Evolutionary conservation across 2,888 invertebrate species (phyloP).

Genomic region (Leptarthrus brevirostris): DNA sequence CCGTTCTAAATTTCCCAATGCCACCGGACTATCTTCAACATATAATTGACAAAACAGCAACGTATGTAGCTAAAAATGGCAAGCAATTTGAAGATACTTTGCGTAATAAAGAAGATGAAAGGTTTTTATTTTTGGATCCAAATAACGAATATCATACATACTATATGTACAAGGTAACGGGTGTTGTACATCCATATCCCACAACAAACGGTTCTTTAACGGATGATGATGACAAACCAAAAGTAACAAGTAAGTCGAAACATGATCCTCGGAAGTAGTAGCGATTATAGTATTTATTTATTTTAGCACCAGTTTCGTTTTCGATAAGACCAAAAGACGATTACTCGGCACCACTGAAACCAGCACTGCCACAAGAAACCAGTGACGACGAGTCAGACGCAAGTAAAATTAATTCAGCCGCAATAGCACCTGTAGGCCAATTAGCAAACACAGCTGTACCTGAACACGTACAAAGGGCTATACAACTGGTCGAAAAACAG

Average conservation of each 20-base stretch:
- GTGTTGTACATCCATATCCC: conserved; percentile 57
- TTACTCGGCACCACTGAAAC: conserved; percentile 75
- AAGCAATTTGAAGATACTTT: conserved; percentile 91
- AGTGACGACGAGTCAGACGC: conserved; percentile 75
- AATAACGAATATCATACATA: conserved; percentile 83
- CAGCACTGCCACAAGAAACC: conserved; percentile 80
- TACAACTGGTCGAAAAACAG: conserved; percentile 64
- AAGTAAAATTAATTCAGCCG: conserved; percentile 49
- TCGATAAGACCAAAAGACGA: conserved; percentile 86
- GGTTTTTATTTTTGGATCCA: conserved; percentile 88
- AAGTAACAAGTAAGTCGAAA: conserved; percentile 61
- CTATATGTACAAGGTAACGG: conserved; percentile 76
- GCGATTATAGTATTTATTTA: too few species aligned
- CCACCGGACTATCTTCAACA: conserved; percentile 87
- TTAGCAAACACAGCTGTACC: conserved; percentile 57
- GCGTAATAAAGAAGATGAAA: conserved; percentile 82
- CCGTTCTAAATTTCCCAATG: conserved; percentile 66
- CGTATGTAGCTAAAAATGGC: conserved; percentile 96
- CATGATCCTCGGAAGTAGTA: too few species aligned
- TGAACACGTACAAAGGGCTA: conserved; percentile 64
- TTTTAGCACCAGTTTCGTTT: conserved; percentile 81
- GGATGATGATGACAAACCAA: conserved; percentile 47
- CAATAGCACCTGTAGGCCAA: conserved; percentile 50
- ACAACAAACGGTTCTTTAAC: conserved; percentile 37
- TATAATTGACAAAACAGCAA: conserved; percentile 96